Evolutionary conservation across 2,113 vertebrate species (phyloP).

Genomic region (Hyla sarda): DNA sequence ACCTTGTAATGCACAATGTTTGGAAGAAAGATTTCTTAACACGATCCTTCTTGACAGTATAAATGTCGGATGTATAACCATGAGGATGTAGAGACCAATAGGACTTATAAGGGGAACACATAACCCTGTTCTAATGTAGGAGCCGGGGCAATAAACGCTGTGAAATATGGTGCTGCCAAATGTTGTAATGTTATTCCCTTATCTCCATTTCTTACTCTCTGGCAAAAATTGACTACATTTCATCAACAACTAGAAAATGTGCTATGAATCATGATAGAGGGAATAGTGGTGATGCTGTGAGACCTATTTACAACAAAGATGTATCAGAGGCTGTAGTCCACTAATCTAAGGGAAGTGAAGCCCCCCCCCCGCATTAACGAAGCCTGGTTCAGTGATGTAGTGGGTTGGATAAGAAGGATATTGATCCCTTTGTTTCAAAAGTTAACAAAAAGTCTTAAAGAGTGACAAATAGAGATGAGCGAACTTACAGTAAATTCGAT

Average conservation of each 20-base stretch:
- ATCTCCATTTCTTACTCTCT: neutral
- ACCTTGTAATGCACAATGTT: no score
- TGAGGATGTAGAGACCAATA: neutral
- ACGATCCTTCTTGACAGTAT: no score
- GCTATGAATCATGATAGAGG: neutral
- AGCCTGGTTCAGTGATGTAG: no score
- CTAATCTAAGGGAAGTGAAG: no score
- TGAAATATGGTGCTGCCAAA: neutral
- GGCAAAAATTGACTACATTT: neutral
- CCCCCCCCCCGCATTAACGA: no score
- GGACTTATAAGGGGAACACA: no score
- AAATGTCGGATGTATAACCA: neutral
- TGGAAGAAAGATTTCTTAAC: no score
- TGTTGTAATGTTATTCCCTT: neutral
- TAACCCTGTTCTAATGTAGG: neutral
- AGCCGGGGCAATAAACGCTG: neutral
- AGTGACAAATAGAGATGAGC: no score
- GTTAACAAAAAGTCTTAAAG: no score
- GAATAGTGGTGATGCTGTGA: neutral
- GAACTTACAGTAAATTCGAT: no score
- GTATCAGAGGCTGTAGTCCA: neutral
- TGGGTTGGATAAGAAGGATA: no score
- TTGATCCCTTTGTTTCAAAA: no score
- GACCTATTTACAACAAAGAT: neutral
- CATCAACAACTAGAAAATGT: neutral